A percentile compares a stretch with the other conserved stretches of the same genome.
Evolutionary conservation across 64 coral and sea anemone species (phyloP).

Genomic region (Dendrophyllia cribrosa): DNA sequence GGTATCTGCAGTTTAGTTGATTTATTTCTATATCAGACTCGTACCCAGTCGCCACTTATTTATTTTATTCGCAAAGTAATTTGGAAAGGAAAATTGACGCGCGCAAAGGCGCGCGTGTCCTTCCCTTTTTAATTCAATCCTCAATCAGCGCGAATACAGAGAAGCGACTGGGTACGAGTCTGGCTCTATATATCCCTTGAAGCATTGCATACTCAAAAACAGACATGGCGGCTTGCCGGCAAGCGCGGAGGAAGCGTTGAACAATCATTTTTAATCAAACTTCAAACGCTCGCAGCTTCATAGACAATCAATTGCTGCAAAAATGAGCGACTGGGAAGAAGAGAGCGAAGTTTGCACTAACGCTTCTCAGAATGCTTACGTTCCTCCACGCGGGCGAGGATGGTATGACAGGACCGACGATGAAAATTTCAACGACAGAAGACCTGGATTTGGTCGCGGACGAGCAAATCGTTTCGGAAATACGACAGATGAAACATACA

Average conservation of each 20-base stretch:
- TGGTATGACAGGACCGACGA: constrained; percentile 10
- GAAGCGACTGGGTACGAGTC: background rate
- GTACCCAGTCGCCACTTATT: too few relatives aligned
- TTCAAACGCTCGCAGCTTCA: background rate
- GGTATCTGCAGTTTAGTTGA: too few relatives aligned
- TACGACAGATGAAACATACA: constrained; percentile 11
- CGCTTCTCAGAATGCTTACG: background rate
- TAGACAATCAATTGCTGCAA: background rate
- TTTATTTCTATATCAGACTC: too few relatives aligned
- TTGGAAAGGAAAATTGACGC: too few relatives aligned
- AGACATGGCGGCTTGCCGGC: constrained; percentile 23
- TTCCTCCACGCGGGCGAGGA: background rate
- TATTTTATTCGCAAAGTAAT: too few relatives aligned
- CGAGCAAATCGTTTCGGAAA: constrained; percentile 25
- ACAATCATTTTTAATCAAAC: background rate
- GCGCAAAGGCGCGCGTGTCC: too few relatives aligned
- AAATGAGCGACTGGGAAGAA: constrained; percentile 75
- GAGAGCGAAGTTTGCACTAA: background rate
- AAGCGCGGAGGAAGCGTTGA: background rate
- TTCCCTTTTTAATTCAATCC: too few relatives aligned
- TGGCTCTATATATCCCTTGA: background rate
- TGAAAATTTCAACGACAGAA: background rate
- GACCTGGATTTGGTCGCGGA: constrained; percentile 61
- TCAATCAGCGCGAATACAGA: too few relatives aligned
- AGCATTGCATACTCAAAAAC: background rate